Evolutionary conservation across 1,140 invertebrate genomes (phyloP).

Genomic region (Eupristina koningsbergeri): DNA sequence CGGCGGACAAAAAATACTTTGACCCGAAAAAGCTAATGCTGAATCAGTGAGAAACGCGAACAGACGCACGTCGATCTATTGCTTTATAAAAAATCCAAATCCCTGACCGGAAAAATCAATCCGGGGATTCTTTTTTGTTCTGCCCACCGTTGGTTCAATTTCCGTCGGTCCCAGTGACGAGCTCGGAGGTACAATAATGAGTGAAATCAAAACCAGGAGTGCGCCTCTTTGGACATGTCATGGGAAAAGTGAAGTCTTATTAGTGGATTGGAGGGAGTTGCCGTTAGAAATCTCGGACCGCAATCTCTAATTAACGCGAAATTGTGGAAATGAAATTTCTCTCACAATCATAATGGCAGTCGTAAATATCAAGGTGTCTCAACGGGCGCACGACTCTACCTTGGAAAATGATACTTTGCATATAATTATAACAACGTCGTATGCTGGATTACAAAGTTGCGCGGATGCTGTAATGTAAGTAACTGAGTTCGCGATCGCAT

Average conservation of each 20-base stretch:
- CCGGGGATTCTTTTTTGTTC: neutral
- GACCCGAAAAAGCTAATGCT: neutral
- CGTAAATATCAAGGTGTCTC: no score
- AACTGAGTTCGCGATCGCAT: neutral
- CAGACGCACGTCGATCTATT: neutral
- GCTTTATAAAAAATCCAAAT: constrained; percentile 11
- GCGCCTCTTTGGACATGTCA: neutral
- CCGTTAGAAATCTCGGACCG: no score
- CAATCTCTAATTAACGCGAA: neutral
- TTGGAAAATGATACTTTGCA: no score
- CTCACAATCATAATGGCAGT: neutral
- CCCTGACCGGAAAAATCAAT: neutral
- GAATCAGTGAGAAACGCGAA: neutral
- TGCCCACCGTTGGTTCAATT: neutral
- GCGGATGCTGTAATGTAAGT: neutral
- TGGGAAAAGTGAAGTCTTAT: neutral
- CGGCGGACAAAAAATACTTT: neutral
- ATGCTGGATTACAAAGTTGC: neutral
- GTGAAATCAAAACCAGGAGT: neutral
- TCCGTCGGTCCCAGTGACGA: neutral
- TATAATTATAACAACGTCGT: no score
- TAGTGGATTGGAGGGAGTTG: no score
- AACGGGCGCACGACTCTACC: no score
- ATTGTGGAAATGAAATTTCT: neutral
- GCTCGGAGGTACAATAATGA: neutral